These are phyloP conservation scores for Cataglyphis altisquamis DNA, from an alignment of 2,888 invertebrate genomes.

Conservation along the genomic window DNA sequence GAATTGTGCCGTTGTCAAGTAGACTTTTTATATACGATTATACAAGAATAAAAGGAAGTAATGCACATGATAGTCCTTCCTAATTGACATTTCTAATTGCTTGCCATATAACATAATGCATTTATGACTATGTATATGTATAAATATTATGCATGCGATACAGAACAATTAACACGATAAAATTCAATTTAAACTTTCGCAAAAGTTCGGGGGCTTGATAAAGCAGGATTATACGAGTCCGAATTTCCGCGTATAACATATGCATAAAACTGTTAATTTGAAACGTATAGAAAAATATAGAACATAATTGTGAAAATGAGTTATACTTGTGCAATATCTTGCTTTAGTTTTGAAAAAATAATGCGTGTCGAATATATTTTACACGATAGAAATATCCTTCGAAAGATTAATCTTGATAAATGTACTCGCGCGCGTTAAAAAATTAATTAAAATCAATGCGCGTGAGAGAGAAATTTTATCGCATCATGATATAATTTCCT, in stretches of 20 bases:
- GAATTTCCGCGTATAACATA: neutral
- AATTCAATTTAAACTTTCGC: conserved; percentile 15
- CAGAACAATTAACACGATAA: conserved; percentile 7
- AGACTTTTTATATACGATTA: conserved; percentile 16
- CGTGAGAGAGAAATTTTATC: conserved; percentile 31
- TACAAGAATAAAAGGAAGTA: neutral
- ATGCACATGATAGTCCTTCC: neutral
- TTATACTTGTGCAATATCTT: neutral
- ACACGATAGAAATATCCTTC: neutral
- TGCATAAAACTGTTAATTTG: neutral
- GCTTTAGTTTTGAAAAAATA: neutral
- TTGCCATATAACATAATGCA: neutral
- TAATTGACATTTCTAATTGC: conserved; percentile 32
- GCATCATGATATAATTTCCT: conserved; percentile 27
- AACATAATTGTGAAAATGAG: neutral
- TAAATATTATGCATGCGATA: neutral
- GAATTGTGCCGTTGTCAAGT: conserved; percentile 35
- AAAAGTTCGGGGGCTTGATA: neutral
- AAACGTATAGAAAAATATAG: neutral
- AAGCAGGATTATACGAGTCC: neutral
- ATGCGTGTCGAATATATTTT: neutral
- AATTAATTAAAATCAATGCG: conserved; percentile 30
- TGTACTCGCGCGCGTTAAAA: conserved; percentile 1
- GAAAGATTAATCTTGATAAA: conserved; percentile 5
- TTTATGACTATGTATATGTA: neutral